A percentile compares a stretch with the other conserved stretches of the same genome.
These are phyloP conservation scores for Phrynosoma platyrhinos DNA, from an alignment of 2,113 vertebrate genomes.

Conservation along the genomic window DNA sequence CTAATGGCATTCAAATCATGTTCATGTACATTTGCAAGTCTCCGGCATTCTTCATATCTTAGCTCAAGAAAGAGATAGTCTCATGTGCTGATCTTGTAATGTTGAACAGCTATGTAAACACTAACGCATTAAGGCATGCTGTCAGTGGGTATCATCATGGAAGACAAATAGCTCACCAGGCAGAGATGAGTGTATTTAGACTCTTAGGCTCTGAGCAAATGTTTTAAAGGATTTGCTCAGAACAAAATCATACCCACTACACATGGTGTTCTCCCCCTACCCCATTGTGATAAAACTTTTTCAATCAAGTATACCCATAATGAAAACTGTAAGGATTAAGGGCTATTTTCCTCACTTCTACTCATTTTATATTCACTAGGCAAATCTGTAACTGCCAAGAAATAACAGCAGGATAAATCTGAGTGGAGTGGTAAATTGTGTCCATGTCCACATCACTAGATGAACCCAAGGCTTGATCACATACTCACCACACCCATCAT, in stretches of 20 bases:
- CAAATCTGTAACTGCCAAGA: neutral
- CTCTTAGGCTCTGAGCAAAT: constrained; percentile 26
- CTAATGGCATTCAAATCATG: constrained; percentile 71
- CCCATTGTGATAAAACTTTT: neutral
- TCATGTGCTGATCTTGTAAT: constrained; percentile 56
- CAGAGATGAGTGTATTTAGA: constrained; percentile 47
- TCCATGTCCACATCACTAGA: neutral
- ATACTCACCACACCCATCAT: neutral
- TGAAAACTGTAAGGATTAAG: neutral
- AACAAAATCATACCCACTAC: constrained; percentile 28
- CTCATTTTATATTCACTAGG: neutral
- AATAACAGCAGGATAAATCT: neutral
- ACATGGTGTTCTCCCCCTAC: neutral
- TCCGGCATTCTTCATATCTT: constrained; percentile 70
- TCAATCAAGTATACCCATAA: neutral
- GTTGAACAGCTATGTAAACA: constrained; percentile 67
- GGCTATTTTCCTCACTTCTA: neutral
- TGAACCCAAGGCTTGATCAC: neutral
- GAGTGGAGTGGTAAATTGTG: neutral
- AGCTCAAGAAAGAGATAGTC: constrained; percentile 57
- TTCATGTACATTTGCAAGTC: constrained; percentile 68
- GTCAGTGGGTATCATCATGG: constrained; percentile 54
- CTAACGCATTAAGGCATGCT: constrained; percentile 42
- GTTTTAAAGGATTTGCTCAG: constrained; percentile 33
- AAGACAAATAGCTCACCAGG: constrained; percentile 62